Evolutionary conservation across 1,140 invertebrate species (phyloP), one percentile per base, ranked within the genome.

Genomic region (Probaryconus sp.): DNA sequence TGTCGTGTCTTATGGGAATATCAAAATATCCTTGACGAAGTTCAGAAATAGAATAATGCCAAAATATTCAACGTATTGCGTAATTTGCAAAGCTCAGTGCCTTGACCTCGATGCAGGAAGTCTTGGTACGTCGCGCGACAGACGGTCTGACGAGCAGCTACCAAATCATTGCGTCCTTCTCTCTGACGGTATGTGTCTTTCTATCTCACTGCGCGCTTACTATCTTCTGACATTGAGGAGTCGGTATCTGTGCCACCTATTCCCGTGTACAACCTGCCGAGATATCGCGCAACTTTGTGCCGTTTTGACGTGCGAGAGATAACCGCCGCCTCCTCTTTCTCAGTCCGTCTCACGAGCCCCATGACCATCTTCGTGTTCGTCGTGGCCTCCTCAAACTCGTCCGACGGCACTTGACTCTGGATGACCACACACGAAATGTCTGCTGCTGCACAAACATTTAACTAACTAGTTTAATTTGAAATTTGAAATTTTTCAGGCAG

Each of bases 201-300:
- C 28, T 16, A 14, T 60, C 55, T 26, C 20, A 16, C 70, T 68
- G 55, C 10, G 48, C 40, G 58, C 73, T 83, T 55, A 50, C 76
- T 84, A 84, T 84, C 82, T 85, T 79, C 33, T 82, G 83, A 85
- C 81, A 83, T 83, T 84, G 82, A 85, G 67, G 79, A 77, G 77
- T 60, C 78, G 65, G 80, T 82, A 84, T 84, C 82, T 80, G 81
- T 83, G 78, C 78, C 76, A 81, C 75, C 76, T 76, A 78, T 77
- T 76, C 60, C 77, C 67, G 73, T 71, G 74, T 75, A 76, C 77
- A 82, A 83, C 78, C 82, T 84, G 71, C 69, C 65, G 76, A 83
- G 80, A 84, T 82, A 83, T 73, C 69, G 63, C 74, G 77, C 79
- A 85, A 85, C 82, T 85, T 85, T 83, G 80, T 78, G 60, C 76